phyloP scores from a whole-genome alignment of 2,113 vertebrate species.

The Sorex araneus region DNA sequence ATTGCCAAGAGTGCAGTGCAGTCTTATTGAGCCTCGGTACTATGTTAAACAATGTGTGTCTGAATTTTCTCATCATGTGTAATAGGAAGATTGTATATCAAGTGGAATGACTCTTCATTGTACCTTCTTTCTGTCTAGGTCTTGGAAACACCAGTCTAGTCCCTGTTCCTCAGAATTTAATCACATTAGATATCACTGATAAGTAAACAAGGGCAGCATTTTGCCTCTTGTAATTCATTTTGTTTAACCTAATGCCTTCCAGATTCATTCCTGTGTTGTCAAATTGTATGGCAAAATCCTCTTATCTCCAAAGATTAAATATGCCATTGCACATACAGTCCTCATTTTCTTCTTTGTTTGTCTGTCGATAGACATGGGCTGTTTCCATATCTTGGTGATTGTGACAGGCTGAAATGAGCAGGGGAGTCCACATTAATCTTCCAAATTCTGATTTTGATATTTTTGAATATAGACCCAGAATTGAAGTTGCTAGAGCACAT shows the following conservation, averaged over 20 bases:
- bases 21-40: too few relatives aligned
- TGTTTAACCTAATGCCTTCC: too few relatives aligned
- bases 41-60: too few relatives aligned
- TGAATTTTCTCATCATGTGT: too few relatives aligned
- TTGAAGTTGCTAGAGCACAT: background rate
- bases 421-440: rapidly evolving
- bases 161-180: background rate
- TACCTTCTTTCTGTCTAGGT: too few relatives aligned
- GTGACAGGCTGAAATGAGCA: background rate
- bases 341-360: background rate
- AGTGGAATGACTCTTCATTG: background rate
- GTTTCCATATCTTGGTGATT: background rate
- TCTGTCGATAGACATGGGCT: background rate
- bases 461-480: background rate
- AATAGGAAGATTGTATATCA: too few relatives aligned
- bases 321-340: too few relatives aligned
- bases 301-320: background rate
- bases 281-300: background rate
- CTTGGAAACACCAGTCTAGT: background rate
- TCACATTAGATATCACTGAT: too few relatives aligned
- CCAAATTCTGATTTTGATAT: background rate
- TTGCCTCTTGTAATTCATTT: background rate
- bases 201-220: background rate
- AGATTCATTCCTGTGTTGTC: background rate
- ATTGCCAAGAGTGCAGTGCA: too few relatives aligned